Conservation (phyloP, 2,113 vertebrate species). For the Hemiscyllium ocellatum region DNA sequence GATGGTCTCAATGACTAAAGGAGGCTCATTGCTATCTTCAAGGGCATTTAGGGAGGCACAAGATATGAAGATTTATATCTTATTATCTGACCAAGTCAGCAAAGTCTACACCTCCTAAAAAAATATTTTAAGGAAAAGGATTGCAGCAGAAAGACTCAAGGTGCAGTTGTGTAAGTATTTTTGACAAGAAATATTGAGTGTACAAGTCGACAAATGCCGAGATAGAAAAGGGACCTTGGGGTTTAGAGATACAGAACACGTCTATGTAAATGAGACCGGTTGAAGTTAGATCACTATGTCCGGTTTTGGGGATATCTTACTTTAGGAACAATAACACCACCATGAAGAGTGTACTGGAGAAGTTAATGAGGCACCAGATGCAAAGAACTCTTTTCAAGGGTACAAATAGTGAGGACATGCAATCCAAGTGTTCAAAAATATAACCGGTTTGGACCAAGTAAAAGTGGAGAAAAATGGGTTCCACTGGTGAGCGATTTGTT, state of each 20-base stretch:
- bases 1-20: too few relatives aligned
- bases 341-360: background rate
- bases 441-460: background rate
- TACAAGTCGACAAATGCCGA: background rate
- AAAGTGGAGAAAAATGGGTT: background rate
- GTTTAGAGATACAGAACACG: background rate
- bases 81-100: too few relatives aligned
- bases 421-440: background rate
- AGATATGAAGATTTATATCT: too few relatives aligned
- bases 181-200: background rate
- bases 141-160: background rate
- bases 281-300: background rate
- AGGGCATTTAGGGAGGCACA: too few relatives aligned
- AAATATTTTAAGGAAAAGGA: too few relatives aligned
- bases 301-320: background rate
- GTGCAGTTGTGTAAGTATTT: background rate
- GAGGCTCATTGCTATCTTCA: too few relatives aligned
- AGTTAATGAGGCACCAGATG: background rate
- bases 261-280: background rate
- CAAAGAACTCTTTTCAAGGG: background rate
- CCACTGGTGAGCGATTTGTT: background rate
- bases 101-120: too few relatives aligned
- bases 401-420: background rate
- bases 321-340: background rate
- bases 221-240: background rate